Base-by-base conservation (phyloP, 2,797 vertebrate genomes). In the Ptychobarbus kaznakovi region DNA sequence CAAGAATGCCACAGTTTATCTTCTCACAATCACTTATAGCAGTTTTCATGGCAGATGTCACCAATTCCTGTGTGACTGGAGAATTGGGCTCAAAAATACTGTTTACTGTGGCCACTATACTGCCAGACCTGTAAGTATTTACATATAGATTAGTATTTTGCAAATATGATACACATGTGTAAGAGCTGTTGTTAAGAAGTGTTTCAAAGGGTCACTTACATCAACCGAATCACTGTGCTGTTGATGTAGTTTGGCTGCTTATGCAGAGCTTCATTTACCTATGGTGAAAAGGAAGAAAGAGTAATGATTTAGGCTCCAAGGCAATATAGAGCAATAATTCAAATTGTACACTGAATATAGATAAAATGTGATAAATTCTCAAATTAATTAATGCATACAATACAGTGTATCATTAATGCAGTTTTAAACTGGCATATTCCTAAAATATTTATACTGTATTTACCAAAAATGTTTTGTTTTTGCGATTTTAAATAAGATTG, bases 101-200 rank as follows among this genome's bases (percentile, higher is more conserved):
- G 84, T 94, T 93, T 13, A 96, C 92, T 5, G 86, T 83, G 11
- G 95, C 95, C 49, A 56, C 11, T 28, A 96, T 90, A 87, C 95
- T 96, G 86, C 95, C 95, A 13, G 6, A 2, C 66, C 95, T 96
- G 77, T 16, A 82, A 65, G 78, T 20, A 81, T 78, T 86, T 53
- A 87, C 25, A 35, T 11, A 66, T 2, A 83, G 42, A 74, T 35
- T 35, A 51, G 8, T 65, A 15, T 44, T 69, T 46, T 18, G 61
- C 12, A 65, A 83, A 70, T 65, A 38, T 42, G 4, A 56, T 40
- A 22, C 8, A 58, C 16, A n/a, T 46, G n/a, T 56, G 6, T 38
- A 16, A 77, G 11, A 83, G n/a, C 56, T 44, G n/a, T 40, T 4
- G 1, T 53, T 40, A 81, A 53, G 56, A 16, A 65, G 7, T 73